Conservation (phyloP, 2,797 vertebrate species). For the Sandelia bainsii region DNA sequence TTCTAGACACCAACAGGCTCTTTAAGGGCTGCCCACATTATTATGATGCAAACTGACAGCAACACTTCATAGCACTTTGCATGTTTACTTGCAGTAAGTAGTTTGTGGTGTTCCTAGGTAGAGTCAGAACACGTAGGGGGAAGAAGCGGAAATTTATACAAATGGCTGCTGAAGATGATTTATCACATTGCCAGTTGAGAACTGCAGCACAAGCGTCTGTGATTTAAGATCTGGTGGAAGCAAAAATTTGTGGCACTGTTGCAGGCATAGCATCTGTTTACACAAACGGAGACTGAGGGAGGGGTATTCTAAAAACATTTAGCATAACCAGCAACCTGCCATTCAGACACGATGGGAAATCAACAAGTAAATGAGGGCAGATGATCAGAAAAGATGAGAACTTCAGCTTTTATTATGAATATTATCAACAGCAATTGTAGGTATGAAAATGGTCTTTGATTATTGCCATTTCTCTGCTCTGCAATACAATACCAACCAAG, state of each 20-base stretch:
- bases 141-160: slow-evolving; percentile 47
- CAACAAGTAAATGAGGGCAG: not conserved
- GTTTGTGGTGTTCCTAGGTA: slow-evolving; percentile 10
- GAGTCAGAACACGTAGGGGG: slow-evolving; percentile 13
- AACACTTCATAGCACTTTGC: slow-evolving; percentile 19
- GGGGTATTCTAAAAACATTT: not conserved
- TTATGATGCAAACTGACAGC: slow-evolving; percentile 33
- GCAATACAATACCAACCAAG: not conserved
- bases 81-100: slow-evolving; percentile 9
- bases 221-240: slow-evolving; percentile 35
- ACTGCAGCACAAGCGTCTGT: slow-evolving; percentile 9
- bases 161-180: slow-evolving; percentile 41
- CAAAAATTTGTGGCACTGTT: slow-evolving; percentile 11
- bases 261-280: slow-evolving; percentile 21
- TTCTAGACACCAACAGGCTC: slow-evolving; percentile 8
- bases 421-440: not conserved
- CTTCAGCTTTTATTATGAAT: not conserved
- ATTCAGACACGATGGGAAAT: slow-evolving; percentile 11
- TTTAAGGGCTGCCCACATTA: not conserved
- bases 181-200: slow-evolving; percentile 37
- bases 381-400: slow-evolving; percentile 5
- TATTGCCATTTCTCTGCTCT: not conserved
- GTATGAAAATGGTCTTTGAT: not conserved
- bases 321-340: slow-evolving; percentile 9
- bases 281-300: slow-evolving; percentile 6